Conservation (phyloP, 2,797 vertebrate genomes). For the Balearica regulorum region DNA sequence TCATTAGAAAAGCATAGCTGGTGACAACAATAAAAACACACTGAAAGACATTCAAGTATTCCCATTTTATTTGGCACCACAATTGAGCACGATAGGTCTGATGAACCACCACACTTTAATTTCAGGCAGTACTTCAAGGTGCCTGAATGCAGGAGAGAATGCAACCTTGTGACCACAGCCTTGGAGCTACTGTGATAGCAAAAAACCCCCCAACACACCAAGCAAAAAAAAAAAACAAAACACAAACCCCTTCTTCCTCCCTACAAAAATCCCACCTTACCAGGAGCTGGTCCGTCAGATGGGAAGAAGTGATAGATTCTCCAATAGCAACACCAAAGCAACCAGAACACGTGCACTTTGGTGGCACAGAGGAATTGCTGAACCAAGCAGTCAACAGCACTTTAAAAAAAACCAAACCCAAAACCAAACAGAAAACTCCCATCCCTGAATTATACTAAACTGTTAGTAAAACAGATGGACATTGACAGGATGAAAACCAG, state of each 20-base stretch:
- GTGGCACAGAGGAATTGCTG: neutral
- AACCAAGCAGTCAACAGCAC: neutral
- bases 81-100: neutral
- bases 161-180: neutral
- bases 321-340: neutral
- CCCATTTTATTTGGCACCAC: neutral
- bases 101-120: neutral
- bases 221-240: neutral
- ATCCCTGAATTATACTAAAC: neutral
- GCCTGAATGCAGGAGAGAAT: neutral
- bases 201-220: neutral
- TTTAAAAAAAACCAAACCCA: too few relatives aligned
- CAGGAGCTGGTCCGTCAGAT: neutral
- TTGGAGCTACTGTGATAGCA: neutral
- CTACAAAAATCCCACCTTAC: neutral
- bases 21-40: neutral
- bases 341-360: fast-evolving
- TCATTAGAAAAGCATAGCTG: neutral
- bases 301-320: neutral
- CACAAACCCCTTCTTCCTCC: neutral
- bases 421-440: neutral
- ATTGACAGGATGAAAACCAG: neutral
- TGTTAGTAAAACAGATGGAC: neutral
- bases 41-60: neutral
- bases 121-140: neutral